These are phyloP conservation scores for Xiphorhynchus erythropygius DNA, from an alignment of 2,797 vertebrate genomes.

Conservation along the genomic window DNA sequence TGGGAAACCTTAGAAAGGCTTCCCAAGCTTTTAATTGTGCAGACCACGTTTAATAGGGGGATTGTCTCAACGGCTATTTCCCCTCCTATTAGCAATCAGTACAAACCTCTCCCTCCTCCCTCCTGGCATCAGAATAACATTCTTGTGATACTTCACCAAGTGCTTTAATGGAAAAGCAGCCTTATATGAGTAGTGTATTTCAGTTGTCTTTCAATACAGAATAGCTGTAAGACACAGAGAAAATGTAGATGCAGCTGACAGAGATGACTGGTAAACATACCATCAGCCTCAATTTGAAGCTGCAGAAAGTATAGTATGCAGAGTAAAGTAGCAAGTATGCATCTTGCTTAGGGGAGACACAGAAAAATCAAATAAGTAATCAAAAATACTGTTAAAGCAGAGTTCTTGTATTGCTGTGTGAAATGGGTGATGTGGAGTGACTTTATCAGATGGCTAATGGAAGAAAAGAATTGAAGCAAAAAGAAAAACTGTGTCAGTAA, in stretches of 20 bases:
- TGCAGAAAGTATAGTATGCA: background rate
- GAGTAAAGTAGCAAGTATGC: background rate
- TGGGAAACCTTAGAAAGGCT: slow-evolving; percentile 12
- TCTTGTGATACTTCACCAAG: slow-evolving; percentile 50
- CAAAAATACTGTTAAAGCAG: background rate
- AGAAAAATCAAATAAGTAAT: background rate
- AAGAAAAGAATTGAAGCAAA: background rate
- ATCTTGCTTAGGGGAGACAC: background rate
- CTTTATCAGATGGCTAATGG: background rate
- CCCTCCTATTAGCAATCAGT: slow-evolving; percentile 14
- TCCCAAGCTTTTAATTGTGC: slow-evolving; percentile 26
- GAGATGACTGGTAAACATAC: background rate
- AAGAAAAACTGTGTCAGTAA: background rate
- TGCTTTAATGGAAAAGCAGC: slow-evolving; percentile 25
- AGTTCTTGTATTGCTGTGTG: background rate
- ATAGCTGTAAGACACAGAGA: background rate
- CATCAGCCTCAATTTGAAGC: background rate
- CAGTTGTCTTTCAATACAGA: background rate
- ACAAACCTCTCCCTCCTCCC: background rate
- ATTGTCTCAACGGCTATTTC: slow-evolving; percentile 9
- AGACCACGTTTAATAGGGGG: slow-evolving; percentile 33
- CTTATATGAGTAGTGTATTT: background rate
- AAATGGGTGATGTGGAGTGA: background rate
- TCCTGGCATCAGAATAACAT: slow-evolving; percentile 38
- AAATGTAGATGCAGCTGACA: background rate